phyloP scores from a whole-genome alignment of 2,113 vertebrate genomes.

The Muntiacus muntjak region DNA sequence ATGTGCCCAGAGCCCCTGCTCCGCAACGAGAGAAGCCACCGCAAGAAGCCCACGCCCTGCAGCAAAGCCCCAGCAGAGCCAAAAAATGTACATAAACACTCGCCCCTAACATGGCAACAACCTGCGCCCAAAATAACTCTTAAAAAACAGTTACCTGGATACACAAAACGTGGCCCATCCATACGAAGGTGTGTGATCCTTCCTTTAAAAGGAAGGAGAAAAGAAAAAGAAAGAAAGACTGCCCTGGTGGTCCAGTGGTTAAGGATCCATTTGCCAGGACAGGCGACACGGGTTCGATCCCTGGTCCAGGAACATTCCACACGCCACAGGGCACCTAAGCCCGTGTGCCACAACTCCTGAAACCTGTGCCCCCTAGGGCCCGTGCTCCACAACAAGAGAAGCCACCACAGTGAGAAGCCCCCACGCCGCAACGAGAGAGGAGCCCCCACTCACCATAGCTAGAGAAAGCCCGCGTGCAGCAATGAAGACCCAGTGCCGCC shows the following conservation, averaged over 20 bases:
- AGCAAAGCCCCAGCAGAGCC: neutral
- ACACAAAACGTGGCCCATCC: neutral
- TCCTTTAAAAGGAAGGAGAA: neutral
- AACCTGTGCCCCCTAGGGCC: too few species aligned
- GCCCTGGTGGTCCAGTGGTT: neutral
- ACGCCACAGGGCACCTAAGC: neutral
- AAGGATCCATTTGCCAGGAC: neutral
- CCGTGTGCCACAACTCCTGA: neutral
- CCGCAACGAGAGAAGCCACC: neutral
- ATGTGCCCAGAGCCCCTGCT: neutral
- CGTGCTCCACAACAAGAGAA: neutral
- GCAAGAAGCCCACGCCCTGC: neutral
- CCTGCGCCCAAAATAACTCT: neutral
- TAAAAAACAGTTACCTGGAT: neutral
- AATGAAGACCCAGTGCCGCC: neutral
- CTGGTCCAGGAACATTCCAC: neutral
- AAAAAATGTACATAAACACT: neutral
- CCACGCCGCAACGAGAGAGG: accelerated
- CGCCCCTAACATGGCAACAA: neutral
- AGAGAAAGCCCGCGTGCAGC: neutral
- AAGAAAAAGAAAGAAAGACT: neutral
- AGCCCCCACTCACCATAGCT: neutral
- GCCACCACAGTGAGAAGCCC: neutral
- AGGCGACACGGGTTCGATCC: neutral
- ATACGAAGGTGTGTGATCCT: neutral